Evolutionary conservation across 2,797 vertebrate genomes (phyloP).

Genomic region (Buphagus erythrorhynchus): DNA sequence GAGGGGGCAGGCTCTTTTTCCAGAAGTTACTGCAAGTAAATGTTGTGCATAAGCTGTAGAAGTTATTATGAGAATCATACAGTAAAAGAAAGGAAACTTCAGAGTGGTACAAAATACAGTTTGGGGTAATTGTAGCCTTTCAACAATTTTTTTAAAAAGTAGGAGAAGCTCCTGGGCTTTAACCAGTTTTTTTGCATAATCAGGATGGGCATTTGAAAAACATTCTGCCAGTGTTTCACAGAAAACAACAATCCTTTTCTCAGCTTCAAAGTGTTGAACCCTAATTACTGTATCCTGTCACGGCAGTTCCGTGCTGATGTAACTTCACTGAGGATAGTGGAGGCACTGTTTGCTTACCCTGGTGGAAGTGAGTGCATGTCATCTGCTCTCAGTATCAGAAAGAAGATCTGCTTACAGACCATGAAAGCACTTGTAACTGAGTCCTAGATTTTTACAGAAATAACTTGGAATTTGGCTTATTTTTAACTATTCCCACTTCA

Average conservation of each 20-base stretch:
- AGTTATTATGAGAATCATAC: background rate
- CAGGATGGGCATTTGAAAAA: background rate
- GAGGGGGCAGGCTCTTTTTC: background rate
- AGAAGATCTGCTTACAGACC: slow-evolving; percentile 29
- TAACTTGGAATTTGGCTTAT: slow-evolving; percentile 52
- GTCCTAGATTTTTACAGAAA: background rate
- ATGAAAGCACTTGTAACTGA: slow-evolving; percentile 6
- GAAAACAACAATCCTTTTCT: background rate
- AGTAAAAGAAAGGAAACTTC: background rate
- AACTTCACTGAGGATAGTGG: background rate
- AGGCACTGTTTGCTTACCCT: background rate
- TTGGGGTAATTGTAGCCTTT: background rate
- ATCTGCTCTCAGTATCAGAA: background rate
- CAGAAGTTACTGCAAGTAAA: background rate
- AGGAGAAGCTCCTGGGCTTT: background rate
- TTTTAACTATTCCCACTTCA: slow-evolving; percentile 40
- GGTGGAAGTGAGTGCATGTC: background rate
- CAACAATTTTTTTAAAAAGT: background rate
- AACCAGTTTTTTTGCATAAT: background rate
- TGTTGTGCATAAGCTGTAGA: background rate
- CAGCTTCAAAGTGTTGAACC: background rate
- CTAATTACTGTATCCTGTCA: background rate
- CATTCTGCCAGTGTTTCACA: background rate
- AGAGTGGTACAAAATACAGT: background rate
- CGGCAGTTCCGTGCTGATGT: background rate